Percentiles rank a stretch among this genome's conserved stretches.
These are phyloP conservation scores for Catostylus mosaicus DNA, from an alignment of 30 jellyfish, hydroid and myxozoan species.

Conservation along the genomic window DNA sequence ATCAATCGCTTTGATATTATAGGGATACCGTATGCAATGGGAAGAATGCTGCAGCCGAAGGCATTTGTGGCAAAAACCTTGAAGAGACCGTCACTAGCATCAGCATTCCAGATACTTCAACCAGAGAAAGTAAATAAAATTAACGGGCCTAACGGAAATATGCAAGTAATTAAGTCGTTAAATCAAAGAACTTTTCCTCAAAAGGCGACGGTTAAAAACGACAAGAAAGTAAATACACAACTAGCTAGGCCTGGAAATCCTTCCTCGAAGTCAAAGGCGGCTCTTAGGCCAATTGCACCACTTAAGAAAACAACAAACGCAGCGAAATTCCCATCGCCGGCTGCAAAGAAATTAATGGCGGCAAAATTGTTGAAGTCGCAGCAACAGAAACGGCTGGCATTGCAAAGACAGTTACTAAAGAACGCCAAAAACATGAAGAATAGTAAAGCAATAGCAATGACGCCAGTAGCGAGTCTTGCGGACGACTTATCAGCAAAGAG, in stretches of 20 bases:
- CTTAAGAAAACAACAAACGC: neutral
- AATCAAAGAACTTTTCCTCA: too few relatives aligned
- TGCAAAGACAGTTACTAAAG: slow-evolving; percentile 5
- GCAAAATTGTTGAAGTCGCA: neutral
- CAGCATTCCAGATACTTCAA: slow-evolving; percentile 31
- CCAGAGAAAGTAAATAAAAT: neutral
- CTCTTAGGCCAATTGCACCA: neutral
- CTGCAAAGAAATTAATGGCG: neutral
- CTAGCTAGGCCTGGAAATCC: too few relatives aligned
- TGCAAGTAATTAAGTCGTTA: too few relatives aligned
- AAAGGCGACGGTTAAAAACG: too few relatives aligned
- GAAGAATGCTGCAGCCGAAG: neutral
- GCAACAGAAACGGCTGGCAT: neutral
- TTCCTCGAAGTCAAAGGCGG: neutral
- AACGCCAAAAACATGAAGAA: neutral
- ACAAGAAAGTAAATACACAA: too few relatives aligned
- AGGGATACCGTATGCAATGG: slow-evolving; percentile 6
- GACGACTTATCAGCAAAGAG: slow-evolving; percentile 25
- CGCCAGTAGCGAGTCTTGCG: neutral
- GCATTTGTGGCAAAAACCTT: neutral
- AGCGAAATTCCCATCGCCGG: neutral
- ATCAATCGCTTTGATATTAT: neutral
- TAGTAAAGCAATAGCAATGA: neutral
- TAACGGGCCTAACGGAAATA: neutral
- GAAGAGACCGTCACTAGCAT: slow-evolving; percentile 26